Evolutionary conservation across 2,888 invertebrate genomes (phyloP), one percentile per base, ranked within the genome.

Genomic region (Craniophora ligustri): DNA sequence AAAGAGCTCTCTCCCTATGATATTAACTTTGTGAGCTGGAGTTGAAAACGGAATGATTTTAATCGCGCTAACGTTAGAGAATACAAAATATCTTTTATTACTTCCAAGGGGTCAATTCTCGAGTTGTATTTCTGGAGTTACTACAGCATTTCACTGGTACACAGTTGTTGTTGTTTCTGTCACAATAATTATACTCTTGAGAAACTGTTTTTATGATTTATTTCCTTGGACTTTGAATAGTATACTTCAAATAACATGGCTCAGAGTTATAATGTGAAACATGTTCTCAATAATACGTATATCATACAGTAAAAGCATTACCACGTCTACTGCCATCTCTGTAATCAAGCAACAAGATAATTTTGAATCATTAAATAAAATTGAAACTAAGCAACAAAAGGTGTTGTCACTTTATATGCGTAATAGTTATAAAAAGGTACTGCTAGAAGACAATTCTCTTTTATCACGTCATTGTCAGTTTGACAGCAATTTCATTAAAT

Each of bases 21-120:
- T 76, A 75, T 79, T 74, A 72, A 77, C 69, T 76, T 69, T 73
- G 61, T 51, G 59, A 64, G 60, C 46, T 64, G 50, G 65, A 60
- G 41, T 47, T 64, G 48, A 47, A 65, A 67, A 67, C 34, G 59
- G 49, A 69, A 63, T 66, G 56, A 72, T 66, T 78, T 76, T 77
- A 76, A 81, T 72, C 76, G 69, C 45, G 63, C 67, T 56, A 69
- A 66, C 66, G 62, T 39, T 26, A 42, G 55, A 46, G 59, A 66
- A 63, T 73, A 67, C 66, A 64, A 76, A 77, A 70, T 75, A 65
- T 66, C 60, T 71, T 65, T 69, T 65, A 72, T 71, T 60, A 38
- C 75, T 44, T 60, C 15, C 62, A 45, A 36, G 72, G 64, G 72
- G 53, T 71, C 59, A 55, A 67, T 72, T 73, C 19, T 53, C 14